Evolutionary conservation across 2,888 invertebrate species (phyloP).

Genomic region (Ctenicera cuprea): DNA sequence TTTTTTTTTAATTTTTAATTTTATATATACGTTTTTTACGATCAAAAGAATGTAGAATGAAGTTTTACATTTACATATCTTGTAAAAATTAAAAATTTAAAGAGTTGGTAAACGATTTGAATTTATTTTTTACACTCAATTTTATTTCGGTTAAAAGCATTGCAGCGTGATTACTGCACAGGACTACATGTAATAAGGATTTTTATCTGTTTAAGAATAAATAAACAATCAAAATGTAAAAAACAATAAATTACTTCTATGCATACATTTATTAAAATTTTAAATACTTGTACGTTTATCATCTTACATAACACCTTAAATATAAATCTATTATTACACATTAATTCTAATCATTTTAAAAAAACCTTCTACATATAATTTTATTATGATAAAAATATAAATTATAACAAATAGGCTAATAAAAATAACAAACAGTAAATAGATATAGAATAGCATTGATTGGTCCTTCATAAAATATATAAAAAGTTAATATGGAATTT

Average conservation of each 20-base stretch:
- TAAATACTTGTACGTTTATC: constrained; percentile 57
- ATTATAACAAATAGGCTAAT: constrained; percentile 55
- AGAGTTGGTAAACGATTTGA: no score
- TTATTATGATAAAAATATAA: constrained; percentile 53
- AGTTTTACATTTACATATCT: no score
- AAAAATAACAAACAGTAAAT: constrained; percentile 54
- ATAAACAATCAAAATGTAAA: no score
- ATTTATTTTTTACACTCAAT: no score
- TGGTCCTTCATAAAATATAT: constrained; percentile 53
- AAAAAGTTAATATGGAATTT: constrained; percentile 41
- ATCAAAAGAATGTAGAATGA: no score
- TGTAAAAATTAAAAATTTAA: no score
- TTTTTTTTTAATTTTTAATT: no score
- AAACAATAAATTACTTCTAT: constrained; percentile 8
- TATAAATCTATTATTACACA: constrained; percentile 47
- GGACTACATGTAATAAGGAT: no score
- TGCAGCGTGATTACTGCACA: no score
- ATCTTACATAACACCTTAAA: constrained; percentile 52
- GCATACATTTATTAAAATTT: constrained; percentile 60
- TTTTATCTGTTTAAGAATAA: no score
- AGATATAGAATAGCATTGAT: constrained; percentile 49
- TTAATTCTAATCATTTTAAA: constrained; percentile 45
- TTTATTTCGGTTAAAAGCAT: no score
- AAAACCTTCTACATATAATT: constrained; percentile 37
- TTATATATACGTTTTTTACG: no score